Percentiles rank a stretch among this genome's conserved stretches.
phyloP scores from a whole-genome alignment of 2,888 invertebrate species.

The Bembecia ichneumoniformis region DNA sequence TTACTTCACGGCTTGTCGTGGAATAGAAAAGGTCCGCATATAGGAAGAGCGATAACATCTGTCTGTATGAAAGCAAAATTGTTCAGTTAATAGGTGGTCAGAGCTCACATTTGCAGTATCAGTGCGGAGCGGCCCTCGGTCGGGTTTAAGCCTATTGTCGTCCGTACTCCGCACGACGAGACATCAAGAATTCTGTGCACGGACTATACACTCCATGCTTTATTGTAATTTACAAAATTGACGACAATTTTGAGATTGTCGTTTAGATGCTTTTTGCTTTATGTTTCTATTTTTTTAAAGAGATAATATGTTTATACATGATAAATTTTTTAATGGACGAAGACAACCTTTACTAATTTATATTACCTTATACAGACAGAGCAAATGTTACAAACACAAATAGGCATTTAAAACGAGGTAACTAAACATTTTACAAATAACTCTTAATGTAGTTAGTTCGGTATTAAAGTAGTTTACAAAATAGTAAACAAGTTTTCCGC shows the following conservation, averaged over 20 bases:
- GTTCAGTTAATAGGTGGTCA: constrained; percentile 41
- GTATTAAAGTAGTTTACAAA: background rate
- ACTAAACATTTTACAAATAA: too few relatives aligned
- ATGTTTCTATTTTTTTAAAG: too few relatives aligned
- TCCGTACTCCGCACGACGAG: constrained; percentile 34
- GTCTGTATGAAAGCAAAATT: constrained; percentile 26
- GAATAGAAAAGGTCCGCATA: constrained; percentile 12
- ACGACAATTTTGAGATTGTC: constrained; percentile 55
- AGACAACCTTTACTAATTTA: too few relatives aligned
- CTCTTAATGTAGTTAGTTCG: too few relatives aligned
- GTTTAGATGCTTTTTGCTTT: constrained; percentile 15
- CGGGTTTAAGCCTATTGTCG: constrained; percentile 55
- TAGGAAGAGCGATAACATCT: constrained; percentile 14
- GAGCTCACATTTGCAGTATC: constrained; percentile 41
- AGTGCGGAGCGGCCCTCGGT: constrained; percentile 23
- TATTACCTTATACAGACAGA: too few relatives aligned
- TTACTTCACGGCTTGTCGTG: constrained; percentile 13
- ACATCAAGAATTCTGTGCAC: constrained; percentile 60
- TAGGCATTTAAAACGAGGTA: too few relatives aligned
- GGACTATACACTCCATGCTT: constrained; percentile 51
- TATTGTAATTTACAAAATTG: constrained; percentile 70
- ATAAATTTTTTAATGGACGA: too few relatives aligned
- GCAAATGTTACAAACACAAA: too few relatives aligned
- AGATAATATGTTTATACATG: too few relatives aligned
- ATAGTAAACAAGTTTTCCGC: background rate